Percentiles rank a stretch among this genome's conserved stretches.
These are phyloP conservation scores for Coptodon rendalli DNA, from an alignment of 2,113 vertebrate genomes.

Conservation along the genomic window DNA sequence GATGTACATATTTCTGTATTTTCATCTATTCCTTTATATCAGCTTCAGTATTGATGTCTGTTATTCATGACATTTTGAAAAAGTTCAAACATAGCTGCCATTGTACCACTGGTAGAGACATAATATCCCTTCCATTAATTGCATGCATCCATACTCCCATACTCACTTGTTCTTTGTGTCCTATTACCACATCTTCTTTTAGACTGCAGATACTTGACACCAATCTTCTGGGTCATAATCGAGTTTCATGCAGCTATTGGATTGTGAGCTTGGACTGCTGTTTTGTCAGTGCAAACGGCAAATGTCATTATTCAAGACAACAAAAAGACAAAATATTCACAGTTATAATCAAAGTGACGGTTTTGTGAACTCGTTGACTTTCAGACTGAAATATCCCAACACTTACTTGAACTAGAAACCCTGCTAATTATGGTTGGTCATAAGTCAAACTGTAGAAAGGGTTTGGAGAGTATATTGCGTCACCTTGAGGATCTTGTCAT, in stretches of 20 bases:
- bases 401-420: background rate
- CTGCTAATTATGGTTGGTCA: background rate
- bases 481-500: background rate
- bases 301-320: slow-evolving; percentile 38
- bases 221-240: slow-evolving; percentile 50
- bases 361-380: background rate
- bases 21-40: background rate
- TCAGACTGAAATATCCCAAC: background rate
- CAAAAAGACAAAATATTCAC: background rate
- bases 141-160: background rate
- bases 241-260: slow-evolving; percentile 49
- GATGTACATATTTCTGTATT: background rate
- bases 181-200: background rate
- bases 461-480: background rate
- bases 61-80: background rate
- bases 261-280: slow-evolving; percentile 25
- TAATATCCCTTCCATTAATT: background rate
- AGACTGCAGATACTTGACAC: slow-evolving; percentile 29
- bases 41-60: background rate
- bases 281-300: slow-evolving; percentile 48
- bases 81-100: background rate
- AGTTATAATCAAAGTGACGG: background rate
- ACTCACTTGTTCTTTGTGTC: background rate
- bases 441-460: background rate
- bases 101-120: background rate